Base-by-base conservation (phyloP, 2,888 invertebrate species). In the Cosmorhoe ocellata region DNA sequence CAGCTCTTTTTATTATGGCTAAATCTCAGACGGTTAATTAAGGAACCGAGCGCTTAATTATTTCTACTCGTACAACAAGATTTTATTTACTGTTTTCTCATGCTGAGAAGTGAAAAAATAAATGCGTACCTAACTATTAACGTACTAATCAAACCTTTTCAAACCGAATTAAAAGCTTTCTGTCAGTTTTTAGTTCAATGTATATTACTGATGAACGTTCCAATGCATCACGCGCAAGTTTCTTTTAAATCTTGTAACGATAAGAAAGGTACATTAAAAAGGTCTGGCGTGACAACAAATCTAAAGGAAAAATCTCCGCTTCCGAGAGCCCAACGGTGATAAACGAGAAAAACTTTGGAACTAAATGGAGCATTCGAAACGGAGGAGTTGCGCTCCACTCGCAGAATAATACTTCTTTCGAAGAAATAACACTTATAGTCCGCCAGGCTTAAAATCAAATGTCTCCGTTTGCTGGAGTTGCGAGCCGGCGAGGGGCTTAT, bases 241-340 rank as follows among this genome's bases (percentile, higher is more conserved):
- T 71, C 63, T 76, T 76, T 76, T 83, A 84, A 85, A 88, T 88
- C 85, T 81, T 79, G 76, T 70, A 63, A 75, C 84, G 89, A 89
- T 87, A 87, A 89, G 86, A 83, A 84, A 82, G 81, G 84, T 87
- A 89, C 90, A 90, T 90, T 91, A 90, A 90, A 89, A 90, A 89
- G 87, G 90, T 89, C 88, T 88, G 90, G 89, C 89, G 87, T 89
- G 90, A 90, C 90, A 90, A 90, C 90, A 90, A 90, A 91, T 90
- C 89, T 90, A 88, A 85, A 86, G 88, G 89, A 89, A 90, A 90
- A 89, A 90, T 89, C 87, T 88, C 89, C 86, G 86, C 82, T 84
- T 85, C 83, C 79, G 86, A 85, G 87, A 86, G 83, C 86, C 88
- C 87, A 87, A 81, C 89, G 88, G 88, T 88, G 90, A 90, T 90